Base-by-base conservation (phyloP, 2,888 invertebrate genomes). In the Tanypteryx hageni region DNA sequence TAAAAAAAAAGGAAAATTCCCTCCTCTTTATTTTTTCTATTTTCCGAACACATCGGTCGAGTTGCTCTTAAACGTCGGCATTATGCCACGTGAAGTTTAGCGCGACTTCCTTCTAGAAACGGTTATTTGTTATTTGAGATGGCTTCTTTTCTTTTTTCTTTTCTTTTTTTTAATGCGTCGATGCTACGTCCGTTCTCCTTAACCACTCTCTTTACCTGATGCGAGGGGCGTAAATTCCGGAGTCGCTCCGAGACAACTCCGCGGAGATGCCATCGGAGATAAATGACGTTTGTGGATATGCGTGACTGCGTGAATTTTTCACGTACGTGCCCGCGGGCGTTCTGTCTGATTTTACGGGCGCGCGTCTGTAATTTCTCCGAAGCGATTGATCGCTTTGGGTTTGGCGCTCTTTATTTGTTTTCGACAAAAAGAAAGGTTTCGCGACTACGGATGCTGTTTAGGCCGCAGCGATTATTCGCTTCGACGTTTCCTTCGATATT, bases 261-360 rank as follows among this genome's bases (percentile, higher is more conserved):
- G 44, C 27, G 76, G 27, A 76, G 76, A 76, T 76, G 22, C 22
- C 22, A 76, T 22, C 76, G 76, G 27, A 22, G 27, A 27, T 27
- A 68, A 68, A 68, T 22, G 68, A 68, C 76, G 13, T 76, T 27
- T 14, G 27, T 11, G 76, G 76, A 76, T 27, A 4, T 27, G 76
- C 76, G 76, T 76, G 76, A 76, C 76, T 76, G 76, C 76, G 76
- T 76, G 22, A 76, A 27, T 76, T 76, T 76, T 27, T 22, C 27
- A 27, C 76, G 76, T 76, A 76, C 76, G 22, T 27, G 68, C 68
- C 68, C 68, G 18, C 9, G 18, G 27, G 76, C 76, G 76, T 22
- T 27, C 22, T 13, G 18, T 10, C 76, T 27, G 22, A 13, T 27
- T 27, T 76, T 76, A 76, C n/a, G 76, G 27, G 22, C 0, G 76